Evolutionary conservation across 2,888 invertebrate genomes (phyloP).

Genomic region (Drosophila dives): DNA sequence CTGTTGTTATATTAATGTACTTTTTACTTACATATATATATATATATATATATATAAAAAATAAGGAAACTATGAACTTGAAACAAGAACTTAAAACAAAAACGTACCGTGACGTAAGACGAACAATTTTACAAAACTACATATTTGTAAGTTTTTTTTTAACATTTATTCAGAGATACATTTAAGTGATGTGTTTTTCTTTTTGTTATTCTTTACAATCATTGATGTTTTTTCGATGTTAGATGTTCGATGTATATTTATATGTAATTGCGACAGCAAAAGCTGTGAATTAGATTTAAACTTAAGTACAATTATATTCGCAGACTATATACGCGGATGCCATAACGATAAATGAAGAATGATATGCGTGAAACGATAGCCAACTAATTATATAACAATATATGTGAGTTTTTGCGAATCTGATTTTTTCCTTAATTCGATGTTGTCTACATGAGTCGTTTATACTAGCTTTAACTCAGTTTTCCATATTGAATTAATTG

Average conservation of each 20-base stretch:
- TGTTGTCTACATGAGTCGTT: constrained; percentile 8
- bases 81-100: constrained; percentile 8
- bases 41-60: accelerated
- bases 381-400: constrained; percentile 2
- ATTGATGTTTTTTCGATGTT: constrained; percentile 14
- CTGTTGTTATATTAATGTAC: constrained; percentile 53
- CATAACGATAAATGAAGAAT: constrained; percentile 20
- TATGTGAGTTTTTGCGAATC: constrained; percentile 7
- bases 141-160: constrained; percentile 14
- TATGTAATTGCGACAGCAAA: constrained; percentile 20
- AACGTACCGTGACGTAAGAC: constrained; percentile 21
- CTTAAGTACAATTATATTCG: constrained; percentile 15
- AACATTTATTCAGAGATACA: constrained; percentile 15
- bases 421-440: not conserved
- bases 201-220: constrained; percentile 24
- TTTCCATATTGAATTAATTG: constrained; percentile 1
- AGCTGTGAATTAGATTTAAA: constrained; percentile 10
- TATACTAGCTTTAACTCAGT: constrained; percentile 12
- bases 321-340: constrained; percentile 8
- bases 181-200: constrained; percentile 1
- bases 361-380: constrained; percentile 1
- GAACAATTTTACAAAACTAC: constrained; percentile 2
- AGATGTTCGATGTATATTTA: not conserved
- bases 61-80: not conserved
- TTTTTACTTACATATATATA: constrained; percentile 34